Evolutionary conservation across 1,140 invertebrate genomes (phyloP), one percentile per base, ranked within the genome.

Genomic region (Pseudomyrmex dendroicus): DNA sequence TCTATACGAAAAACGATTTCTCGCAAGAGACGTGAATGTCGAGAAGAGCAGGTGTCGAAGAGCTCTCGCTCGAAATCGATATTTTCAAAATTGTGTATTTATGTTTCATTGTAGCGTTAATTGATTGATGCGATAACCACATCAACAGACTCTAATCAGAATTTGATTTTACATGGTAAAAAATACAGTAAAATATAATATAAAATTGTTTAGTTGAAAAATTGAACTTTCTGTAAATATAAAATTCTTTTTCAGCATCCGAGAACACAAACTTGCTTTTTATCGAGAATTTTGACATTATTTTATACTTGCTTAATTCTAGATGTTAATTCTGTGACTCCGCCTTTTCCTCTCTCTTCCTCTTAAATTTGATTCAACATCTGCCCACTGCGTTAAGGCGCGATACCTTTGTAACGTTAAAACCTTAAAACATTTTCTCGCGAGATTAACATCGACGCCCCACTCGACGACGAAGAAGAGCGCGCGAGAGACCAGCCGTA

Each of bases 61-160:
- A 62, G 59, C 59, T 25, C 59, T 20, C 20, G 13, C 22, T n/a
- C n/a, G n/a, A 62, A 62, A 62, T 62, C 59, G 59, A 62, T 62
- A 22, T 5, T 12, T 61, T 22, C 35, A 20, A 1, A 61, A 20
- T 22, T 17, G 17, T 17, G 17, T 1, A 8, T 9, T 61, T 22
- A 17, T 10, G 17, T 61, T 61, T 61, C 35, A 7, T 35, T 35
- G 35, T 35, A 35, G 35, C 3, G 35, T 35, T 35, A 35, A 35
- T 35, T 35, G 35, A 35, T 35, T 25, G 25, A 25, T 25, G 25
- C 35, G 35, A 35, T 7, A 35, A 35, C 5, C 35, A 35, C 35
- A 35, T 35, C 5, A 7, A 35, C 35, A 35, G 35, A 35, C 5
- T 35, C 35, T 35, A 7, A 35, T 35, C 35, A 35, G 35, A 35